These are phyloP conservation scores for Parotocinclus haroldoi DNA, from an alignment of 2,797 vertebrate genomes.

Conservation along the genomic window DNA sequence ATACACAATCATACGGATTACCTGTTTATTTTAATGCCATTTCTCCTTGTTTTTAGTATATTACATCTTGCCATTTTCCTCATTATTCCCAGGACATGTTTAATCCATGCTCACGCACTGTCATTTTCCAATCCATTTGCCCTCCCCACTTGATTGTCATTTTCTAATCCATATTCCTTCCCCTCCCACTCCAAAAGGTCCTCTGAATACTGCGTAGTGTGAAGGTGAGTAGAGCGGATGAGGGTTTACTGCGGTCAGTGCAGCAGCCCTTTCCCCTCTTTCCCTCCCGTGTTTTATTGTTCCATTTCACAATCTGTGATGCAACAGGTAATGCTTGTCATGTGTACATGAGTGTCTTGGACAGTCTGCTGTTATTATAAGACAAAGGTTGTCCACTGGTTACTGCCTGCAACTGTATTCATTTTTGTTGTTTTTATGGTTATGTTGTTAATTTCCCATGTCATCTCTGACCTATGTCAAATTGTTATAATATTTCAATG, in stretches of 20 bases:
- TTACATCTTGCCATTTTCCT: constrained; percentile 19
- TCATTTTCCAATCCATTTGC: constrained; percentile 27
- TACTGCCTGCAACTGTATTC: neutral
- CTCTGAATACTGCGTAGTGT: constrained; percentile 43
- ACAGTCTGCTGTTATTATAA: neutral
- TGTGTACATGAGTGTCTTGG: constrained; percentile 35
- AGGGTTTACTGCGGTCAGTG: constrained; percentile 42
- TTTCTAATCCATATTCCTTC: neutral
- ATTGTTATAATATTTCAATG: neutral
- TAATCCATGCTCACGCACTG: constrained; percentile 27
- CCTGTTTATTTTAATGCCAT: constrained; percentile 12
- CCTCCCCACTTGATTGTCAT: neutral
- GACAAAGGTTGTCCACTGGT: neutral
- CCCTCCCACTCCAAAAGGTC: constrained; percentile 49
- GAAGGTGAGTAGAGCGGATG: constrained; percentile 67
- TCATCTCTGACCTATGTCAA: neutral
- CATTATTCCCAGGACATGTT: constrained; percentile 24
- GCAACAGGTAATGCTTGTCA: constrained; percentile 36
- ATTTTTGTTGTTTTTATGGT: neutral
- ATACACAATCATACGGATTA: constrained; percentile 37
- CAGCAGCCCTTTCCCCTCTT: constrained; percentile 20
- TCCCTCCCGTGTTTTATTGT: constrained; percentile 4
- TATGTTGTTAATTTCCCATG: neutral
- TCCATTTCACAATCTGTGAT: neutral
- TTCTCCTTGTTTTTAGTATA: constrained; percentile 40